phyloP scores from a whole-genome alignment of 2,888 invertebrate genomes.

The Corythucha ciliata region DNA sequence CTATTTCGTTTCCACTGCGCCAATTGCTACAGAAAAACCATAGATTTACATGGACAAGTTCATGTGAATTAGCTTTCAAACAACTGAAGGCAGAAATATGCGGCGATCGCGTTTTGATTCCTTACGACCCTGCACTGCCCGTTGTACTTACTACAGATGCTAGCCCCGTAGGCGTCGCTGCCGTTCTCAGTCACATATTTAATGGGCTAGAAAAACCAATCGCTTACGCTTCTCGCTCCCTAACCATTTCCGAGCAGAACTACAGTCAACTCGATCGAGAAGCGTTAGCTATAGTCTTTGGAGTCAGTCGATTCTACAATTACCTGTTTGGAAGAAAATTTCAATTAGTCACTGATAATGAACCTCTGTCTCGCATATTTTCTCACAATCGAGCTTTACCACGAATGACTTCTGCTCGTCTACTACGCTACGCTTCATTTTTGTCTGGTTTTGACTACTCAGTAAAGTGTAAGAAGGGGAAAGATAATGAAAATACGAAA shows the following conservation, averaged over 20 bases:
- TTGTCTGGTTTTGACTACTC: background rate
- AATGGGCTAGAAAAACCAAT: slow-evolving; percentile 23
- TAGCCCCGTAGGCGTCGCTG: background rate
- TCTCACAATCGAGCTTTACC: slow-evolving; percentile 7
- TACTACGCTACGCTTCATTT: background rate
- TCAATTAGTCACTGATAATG: slow-evolving; percentile 17
- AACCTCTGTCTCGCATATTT: slow-evolving; percentile 18
- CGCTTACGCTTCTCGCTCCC: slow-evolving; percentile 3
- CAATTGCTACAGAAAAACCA: background rate
- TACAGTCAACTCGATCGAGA: slow-evolving; percentile 18
- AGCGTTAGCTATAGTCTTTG: slow-evolving; percentile 21
- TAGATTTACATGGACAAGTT: background rate
- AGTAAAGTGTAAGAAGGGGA: background rate
- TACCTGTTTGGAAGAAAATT: slow-evolving; percentile 19
- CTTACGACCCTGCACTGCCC: background rate
- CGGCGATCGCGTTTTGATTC: slow-evolving; percentile 1
- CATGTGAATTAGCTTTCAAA: slow-evolving; percentile 22
- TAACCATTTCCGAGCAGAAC: slow-evolving; percentile 8
- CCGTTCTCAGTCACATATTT: slow-evolving; percentile 20
- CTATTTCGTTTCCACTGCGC: background rate
- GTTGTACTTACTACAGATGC: background rate
- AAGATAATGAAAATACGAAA: too few relatives aligned
- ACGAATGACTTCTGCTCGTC: slow-evolving; percentile 6
- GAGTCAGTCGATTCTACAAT: slow-evolving; percentile 8
- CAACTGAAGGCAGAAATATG: slow-evolving; percentile 31